Percentiles rank a stretch among this genome's conserved stretches.
Conservation (phyloP, 2,888 invertebrate species). For the Chironomus riparius region DNA sequence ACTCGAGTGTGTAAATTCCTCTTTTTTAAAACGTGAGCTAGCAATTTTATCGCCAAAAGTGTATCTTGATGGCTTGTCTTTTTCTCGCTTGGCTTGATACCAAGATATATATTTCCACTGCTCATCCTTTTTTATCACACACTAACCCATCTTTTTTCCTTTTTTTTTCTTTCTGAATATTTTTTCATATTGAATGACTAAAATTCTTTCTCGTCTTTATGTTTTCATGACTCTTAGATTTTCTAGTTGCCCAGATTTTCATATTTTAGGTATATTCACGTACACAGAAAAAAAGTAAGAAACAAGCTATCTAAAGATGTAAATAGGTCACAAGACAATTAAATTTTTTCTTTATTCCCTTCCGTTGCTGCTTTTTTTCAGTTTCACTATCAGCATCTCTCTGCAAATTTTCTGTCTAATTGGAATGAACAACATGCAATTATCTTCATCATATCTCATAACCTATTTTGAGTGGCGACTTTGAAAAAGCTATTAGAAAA, state of each 20-base stretch:
- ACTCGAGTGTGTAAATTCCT: not conserved
- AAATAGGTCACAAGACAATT: slow-evolving; percentile 22
- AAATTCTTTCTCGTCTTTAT: no score
- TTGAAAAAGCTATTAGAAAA: slow-evolving; percentile 11
- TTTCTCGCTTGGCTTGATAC: not conserved
- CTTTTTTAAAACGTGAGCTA: not conserved
- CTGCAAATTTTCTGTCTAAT: slow-evolving; percentile 2
- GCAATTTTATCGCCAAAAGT: not conserved
- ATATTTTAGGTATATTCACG: no score
- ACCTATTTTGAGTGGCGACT: slow-evolving; percentile 3
- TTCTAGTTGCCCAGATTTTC: no score
- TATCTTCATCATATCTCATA: not conserved
- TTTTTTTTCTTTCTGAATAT: no score
- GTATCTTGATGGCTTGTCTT: not conserved
- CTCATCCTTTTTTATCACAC: not conserved
- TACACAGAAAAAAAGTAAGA: no score
- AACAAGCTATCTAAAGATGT: not conserved
- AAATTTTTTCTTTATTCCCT: not conserved
- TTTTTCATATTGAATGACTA: no score
- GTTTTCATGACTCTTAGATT: no score
- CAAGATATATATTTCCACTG: not conserved
- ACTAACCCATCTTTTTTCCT: no score
- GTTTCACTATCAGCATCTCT: not conserved
- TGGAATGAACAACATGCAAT: slow-evolving; percentile 9
- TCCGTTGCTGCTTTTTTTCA: no score